A percentile compares a stretch with the other conserved stretches of the same genome.
These are phyloP conservation scores for Cheilosia impressa DNA, from an alignment of 2,888 invertebrate genomes.

Conservation along the genomic window DNA sequence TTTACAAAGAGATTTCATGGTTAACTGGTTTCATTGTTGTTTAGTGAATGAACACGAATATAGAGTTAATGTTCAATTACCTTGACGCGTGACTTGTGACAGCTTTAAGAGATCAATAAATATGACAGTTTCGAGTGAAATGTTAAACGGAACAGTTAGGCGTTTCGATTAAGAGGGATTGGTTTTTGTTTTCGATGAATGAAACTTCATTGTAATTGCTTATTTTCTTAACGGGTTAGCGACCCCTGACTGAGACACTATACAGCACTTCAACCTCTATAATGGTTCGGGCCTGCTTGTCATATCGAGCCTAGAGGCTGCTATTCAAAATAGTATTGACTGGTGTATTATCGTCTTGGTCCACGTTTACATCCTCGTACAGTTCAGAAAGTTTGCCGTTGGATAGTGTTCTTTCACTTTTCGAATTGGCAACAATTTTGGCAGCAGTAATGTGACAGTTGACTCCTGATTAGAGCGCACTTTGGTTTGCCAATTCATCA, in stretches of 20 bases:
- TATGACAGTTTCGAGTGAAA: conserved; percentile 4
- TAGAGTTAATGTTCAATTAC: conserved; percentile 32
- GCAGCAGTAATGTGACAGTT: too few species aligned
- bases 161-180: background rate
- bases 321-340: too few species aligned
- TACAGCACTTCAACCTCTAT: too few species aligned
- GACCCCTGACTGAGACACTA: background rate
- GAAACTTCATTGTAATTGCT: background rate
- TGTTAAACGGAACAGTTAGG: background rate
- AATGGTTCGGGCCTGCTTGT: too few species aligned
- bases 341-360: too few species aligned
- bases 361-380: too few species aligned
- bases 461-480: too few species aligned
- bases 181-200: background rate
- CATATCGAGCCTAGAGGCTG: too few species aligned
- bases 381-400: too few species aligned
- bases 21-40: conserved; percentile 63
- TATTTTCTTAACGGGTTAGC: background rate
- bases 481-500: too few species aligned
- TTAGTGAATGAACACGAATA: conserved; percentile 58
- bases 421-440: too few species aligned
- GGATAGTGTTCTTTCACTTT: too few species aligned
- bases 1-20: conserved; percentile 59
- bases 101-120: conserved; percentile 21
- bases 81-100: conserved; percentile 43